phyloP scores from a whole-genome alignment of 2,797 vertebrate genomes.

The Eidolon dupreanum region DNA sequence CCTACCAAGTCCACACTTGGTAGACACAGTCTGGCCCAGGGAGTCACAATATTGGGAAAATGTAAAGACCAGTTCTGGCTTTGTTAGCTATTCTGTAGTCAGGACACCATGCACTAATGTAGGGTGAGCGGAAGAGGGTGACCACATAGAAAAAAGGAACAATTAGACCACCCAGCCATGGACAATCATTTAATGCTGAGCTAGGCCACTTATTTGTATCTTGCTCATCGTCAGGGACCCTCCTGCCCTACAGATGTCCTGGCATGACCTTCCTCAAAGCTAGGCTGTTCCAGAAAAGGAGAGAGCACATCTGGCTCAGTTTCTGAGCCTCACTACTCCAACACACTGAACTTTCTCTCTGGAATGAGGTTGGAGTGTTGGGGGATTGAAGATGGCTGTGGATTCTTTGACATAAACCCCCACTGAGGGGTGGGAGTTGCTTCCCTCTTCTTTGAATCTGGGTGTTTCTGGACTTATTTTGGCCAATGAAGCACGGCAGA shows the following conservation, averaged over 20 bases:
- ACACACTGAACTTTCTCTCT: fast-evolving
- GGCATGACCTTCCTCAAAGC: fast-evolving
- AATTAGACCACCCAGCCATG: too few relatives aligned
- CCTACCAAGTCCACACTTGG: fast-evolving
- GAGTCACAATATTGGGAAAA: fast-evolving
- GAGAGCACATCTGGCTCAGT: neutral
- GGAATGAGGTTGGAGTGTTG: neutral
- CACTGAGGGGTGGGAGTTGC: fast-evolving
- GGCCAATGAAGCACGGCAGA: neutral
- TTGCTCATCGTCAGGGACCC: neutral
- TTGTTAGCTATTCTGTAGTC: neutral
- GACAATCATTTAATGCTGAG: neutral
- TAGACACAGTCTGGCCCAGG: fast-evolving
- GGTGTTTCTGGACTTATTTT: neutral
- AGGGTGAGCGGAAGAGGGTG: fast-evolving
- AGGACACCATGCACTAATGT: fast-evolving
- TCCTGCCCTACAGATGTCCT: neutral
- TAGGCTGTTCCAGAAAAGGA: neutral
- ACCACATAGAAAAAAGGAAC: neutral
- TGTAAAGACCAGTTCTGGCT: too few relatives aligned
- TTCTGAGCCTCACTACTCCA: neutral
- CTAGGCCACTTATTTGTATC: fast-evolving
- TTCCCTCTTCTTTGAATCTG: too few relatives aligned
- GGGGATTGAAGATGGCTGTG: fast-evolving
- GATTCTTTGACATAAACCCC: too few relatives aligned